A percentile compares a stretch with the other conserved stretches of the same genome.
Evolutionary conservation across 2,888 invertebrate genomes (phyloP).

Genomic region (Hirtodrosophila trivittata): DNA sequence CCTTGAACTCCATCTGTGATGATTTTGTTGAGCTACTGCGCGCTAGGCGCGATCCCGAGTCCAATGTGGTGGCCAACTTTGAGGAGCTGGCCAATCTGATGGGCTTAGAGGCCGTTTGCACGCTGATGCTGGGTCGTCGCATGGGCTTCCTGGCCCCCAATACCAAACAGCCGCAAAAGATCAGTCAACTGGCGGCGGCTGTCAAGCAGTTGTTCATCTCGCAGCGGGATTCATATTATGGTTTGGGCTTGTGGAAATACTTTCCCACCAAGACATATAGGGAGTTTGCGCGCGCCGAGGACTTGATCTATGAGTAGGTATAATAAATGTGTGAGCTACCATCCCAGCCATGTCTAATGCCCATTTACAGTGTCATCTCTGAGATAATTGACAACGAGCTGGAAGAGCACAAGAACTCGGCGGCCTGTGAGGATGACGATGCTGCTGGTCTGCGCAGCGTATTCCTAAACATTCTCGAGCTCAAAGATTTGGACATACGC

Average conservation of each 20-base stretch:
- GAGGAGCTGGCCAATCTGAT: conserved; percentile 90
- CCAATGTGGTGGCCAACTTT: conserved; percentile 86
- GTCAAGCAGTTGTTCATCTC: conserved; percentile 91
- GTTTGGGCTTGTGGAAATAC: conserved; percentile 91
- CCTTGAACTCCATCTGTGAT: conserved; percentile 89
- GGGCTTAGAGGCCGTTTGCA: conserved; percentile 92
- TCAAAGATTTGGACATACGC: conserved; percentile 89
- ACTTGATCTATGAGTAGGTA: conserved; percentile 91
- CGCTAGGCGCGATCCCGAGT: conserved; percentile 85
- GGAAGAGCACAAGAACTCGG: conserved; percentile 85
- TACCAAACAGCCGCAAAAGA: conserved; percentile 85
- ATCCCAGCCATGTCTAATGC: conserved; percentile 25
- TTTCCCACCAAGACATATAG: conserved; percentile 89
- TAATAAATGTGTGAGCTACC: conserved; percentile 15
- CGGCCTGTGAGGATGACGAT: conserved; percentile 84
- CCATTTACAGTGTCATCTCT: conserved; percentile 88
- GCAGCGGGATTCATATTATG: conserved; percentile 92
- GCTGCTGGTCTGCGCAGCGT: conserved; percentile 88
- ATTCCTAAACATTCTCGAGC: conserved; percentile 89
- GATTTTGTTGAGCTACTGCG: conserved; percentile 90
- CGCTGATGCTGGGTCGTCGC: conserved; percentile 90
- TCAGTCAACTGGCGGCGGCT: conserved; percentile 88
- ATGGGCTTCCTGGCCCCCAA: conserved; percentile 88
- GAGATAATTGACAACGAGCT: conserved; percentile 90
- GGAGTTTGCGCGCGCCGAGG: conserved; percentile 89